Percentiles rank a stretch among this genome's conserved stretches.
These are phyloP conservation scores for Alentia gelatinosa DNA, from an alignment of 2,888 invertebrate species.

Conservation along the genomic window DNA sequence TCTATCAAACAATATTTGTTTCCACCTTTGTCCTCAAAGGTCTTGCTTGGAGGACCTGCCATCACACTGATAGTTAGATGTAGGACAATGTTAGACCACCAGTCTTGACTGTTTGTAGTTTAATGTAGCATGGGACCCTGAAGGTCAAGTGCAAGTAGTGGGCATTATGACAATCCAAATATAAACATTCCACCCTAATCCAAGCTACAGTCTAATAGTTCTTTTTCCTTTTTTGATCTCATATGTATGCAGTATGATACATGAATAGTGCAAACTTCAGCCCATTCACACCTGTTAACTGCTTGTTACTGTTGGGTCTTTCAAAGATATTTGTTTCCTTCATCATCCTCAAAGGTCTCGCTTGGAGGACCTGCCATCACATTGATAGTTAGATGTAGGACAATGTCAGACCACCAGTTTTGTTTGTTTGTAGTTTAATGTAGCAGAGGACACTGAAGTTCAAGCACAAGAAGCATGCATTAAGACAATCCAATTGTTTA, in stretches of 20 bases:
- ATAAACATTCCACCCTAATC: too few species aligned
- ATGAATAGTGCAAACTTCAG: not conserved
- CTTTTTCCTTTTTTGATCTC: not conserved
- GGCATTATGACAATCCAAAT: too few species aligned
- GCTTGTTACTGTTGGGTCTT: not conserved
- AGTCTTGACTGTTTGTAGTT: too few species aligned
- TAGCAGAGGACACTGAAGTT: too few species aligned
- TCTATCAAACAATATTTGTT: not conserved
- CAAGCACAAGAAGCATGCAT: too few species aligned
- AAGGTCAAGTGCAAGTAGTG: too few species aligned
- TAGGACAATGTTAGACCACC: not conserved
- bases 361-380: conserved; percentile 5
- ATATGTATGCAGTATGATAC: conserved; percentile 19
- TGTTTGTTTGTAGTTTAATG: too few species aligned
- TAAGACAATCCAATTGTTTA: not conserved
- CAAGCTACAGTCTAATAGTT: too few species aligned
- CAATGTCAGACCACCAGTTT: not conserved
- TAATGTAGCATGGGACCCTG: too few species aligned
- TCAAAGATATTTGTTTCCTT: too few species aligned
- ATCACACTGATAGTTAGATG: not conserved
- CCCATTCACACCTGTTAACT: conserved; percentile 8
- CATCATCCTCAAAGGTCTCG: not conserved
- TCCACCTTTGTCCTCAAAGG: not conserved
- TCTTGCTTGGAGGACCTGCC: not conserved
- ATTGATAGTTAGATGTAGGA: not conserved